Percentiles rank a stretch among this genome's conserved stretches.
These are phyloP conservation scores for Decapterus maruadsi DNA, from an alignment of 2,797 vertebrate genomes.

Conservation along the genomic window DNA sequence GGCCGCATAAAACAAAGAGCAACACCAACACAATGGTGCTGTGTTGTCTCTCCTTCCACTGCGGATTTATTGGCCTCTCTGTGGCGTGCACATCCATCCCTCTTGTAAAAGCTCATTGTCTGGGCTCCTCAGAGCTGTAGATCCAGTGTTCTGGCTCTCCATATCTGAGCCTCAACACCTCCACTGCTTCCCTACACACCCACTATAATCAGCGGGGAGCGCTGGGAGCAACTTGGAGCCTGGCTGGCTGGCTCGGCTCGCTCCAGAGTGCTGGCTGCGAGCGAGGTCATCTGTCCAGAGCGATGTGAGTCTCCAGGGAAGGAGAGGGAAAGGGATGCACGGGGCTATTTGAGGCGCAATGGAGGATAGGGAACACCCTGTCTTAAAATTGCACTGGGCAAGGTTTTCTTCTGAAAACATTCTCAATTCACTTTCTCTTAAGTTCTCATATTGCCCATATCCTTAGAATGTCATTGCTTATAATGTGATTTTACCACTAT, in stretches of 20 bases:
- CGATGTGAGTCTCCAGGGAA: constrained; percentile 52
- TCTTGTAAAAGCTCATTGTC: constrained; percentile 62
- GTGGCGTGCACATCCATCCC: constrained; percentile 62
- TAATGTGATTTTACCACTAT: constrained; percentile 5
- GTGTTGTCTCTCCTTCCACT: constrained; percentile 57
- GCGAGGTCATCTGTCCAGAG: constrained; percentile 73
- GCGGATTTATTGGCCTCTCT: constrained; percentile 71
- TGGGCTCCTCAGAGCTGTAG: constrained; percentile 47
- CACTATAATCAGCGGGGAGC: constrained; percentile 70
- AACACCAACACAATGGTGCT: constrained; percentile 62
- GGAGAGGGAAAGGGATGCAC: constrained; percentile 32
- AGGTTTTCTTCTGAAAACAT: constrained; percentile 41
- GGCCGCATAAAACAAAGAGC: constrained; percentile 56
- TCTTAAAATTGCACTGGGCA: constrained; percentile 29
- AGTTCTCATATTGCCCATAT: constrained; percentile 13
- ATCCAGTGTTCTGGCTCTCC: constrained; percentile 52
- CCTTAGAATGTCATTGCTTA: constrained; percentile 1
- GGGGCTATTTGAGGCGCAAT: constrained; percentile 49
- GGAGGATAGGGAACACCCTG: constrained; percentile 43
- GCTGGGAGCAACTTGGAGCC: constrained; percentile 66
- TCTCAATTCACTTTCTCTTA: constrained; percentile 15
- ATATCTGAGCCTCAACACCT: constrained; percentile 60
- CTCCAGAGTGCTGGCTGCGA: constrained; percentile 62
- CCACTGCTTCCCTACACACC: constrained; percentile 44
- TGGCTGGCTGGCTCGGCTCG: constrained; percentile 67